Percentiles rank a stretch among this genome's conserved stretches.
Conservation (phyloP, 30 jellyfish, hydroid and myxozoan species). For the Aurelia sp. region DNA sequence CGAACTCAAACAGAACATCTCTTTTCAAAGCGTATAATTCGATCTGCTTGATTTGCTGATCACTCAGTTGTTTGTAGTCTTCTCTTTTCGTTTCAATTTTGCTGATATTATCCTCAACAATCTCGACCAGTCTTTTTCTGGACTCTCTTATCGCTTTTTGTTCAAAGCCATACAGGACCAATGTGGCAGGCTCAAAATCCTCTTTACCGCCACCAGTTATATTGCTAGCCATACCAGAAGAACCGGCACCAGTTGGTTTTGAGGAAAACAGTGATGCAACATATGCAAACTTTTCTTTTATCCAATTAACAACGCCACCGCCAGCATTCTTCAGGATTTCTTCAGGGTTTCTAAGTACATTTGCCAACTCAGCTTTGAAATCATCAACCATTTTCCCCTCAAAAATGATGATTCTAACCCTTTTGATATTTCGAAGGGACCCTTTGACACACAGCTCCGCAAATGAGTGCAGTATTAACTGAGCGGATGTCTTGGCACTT, state of each 20-base stretch:
- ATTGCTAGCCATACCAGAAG: neutral
- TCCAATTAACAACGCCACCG: conserved; percentile 9
- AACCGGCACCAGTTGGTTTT: neutral
- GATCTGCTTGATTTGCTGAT: neutral
- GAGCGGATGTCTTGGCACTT: conserved; percentile 38
- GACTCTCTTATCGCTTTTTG: conserved; percentile 1
- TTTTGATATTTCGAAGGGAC: neutral
- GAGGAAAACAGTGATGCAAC: neutral
- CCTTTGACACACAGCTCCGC: conserved; percentile 19
- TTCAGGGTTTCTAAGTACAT: conserved; percentile 8
- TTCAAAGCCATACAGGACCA: neutral
- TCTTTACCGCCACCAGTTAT: neutral
- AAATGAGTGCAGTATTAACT: conserved; percentile 41
- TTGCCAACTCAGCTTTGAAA: conserved; percentile 6
- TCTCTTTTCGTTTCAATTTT: neutral
- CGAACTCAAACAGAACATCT: conserved; percentile 31
- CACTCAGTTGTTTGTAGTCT: neutral
- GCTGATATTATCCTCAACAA: conserved; percentile 27
- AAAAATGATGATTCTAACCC: conserved; percentile 16
- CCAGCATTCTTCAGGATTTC: neutral
- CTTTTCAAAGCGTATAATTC: neutral
- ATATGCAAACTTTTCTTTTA: neutral
- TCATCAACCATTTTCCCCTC: conserved; percentile 36
- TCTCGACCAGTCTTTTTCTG: neutral
- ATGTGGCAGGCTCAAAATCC: neutral